Percentiles rank a stretch among this genome's conserved stretches.
These are phyloP conservation scores for Pholis gunnellus DNA, from an alignment of 2,113 vertebrate species.

Conservation along the genomic window DNA sequence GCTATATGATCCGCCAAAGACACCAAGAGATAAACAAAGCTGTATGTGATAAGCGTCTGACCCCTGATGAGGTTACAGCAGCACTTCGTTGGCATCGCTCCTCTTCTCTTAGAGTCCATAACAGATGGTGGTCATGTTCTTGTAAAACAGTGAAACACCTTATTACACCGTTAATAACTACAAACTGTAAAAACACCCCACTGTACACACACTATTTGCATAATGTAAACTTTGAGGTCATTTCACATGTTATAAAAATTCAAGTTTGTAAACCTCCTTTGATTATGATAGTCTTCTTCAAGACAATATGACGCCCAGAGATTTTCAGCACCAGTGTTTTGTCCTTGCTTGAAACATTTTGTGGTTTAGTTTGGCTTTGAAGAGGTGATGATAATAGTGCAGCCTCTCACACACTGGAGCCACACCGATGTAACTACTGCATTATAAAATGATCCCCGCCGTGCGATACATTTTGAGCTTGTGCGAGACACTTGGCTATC, in stretches of 20 bases:
- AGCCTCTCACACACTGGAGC: conserved; percentile 40
- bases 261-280: conserved; percentile 9
- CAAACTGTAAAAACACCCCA: not conserved
- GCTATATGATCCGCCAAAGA: conserved; percentile 63
- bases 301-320: not conserved
- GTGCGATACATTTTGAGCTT: conserved; percentile 34
- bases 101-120: not conserved
- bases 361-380: conserved; percentile 24
- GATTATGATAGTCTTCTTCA: conserved; percentile 9
- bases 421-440: conserved; percentile 19
- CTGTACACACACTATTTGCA: not conserved
- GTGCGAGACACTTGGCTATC: conserved; percentile 46
- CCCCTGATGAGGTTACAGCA: conserved; percentile 54
- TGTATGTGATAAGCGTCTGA: conserved; percentile 55
- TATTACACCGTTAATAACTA: not conserved
- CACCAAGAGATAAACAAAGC: conserved; percentile 54
- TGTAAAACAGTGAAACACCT: not conserved
- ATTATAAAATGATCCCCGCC: conserved; percentile 39
- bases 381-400: conserved; percentile 30
- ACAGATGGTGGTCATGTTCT: not conserved
- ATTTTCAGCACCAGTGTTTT: conserved; percentile 21
- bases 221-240: not conserved
- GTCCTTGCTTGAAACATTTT: conserved; percentile 1
- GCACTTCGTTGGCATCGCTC: conserved; percentile 9
- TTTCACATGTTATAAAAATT: not conserved